Percentiles rank a stretch among this genome's conserved stretches.
phyloP scores from a whole-genome alignment of 2,888 invertebrate genomes.

The Teinopalpus imperialis region DNA sequence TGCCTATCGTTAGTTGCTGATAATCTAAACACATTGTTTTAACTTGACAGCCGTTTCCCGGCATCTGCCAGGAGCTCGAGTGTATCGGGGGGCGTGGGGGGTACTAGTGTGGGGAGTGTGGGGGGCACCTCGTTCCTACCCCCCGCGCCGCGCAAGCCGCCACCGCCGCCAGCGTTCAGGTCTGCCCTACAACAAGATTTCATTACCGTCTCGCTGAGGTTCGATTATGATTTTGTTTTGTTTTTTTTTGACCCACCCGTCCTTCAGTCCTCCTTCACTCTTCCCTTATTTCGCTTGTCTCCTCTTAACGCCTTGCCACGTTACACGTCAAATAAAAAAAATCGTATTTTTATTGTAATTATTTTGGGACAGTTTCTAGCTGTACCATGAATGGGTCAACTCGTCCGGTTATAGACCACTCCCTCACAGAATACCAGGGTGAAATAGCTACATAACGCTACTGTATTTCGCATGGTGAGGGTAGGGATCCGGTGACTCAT shows the following conservation, averaged over 20 bases:
- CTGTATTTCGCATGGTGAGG: too few species aligned
- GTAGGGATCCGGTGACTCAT: too few species aligned
- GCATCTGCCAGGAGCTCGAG: constrained; percentile 41
- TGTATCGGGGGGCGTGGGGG: constrained; percentile 49
- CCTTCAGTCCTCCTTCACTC: constrained; percentile 2
- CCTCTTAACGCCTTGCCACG: constrained; percentile 5
- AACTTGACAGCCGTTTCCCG: constrained; percentile 66
- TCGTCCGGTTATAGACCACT: too few species aligned
- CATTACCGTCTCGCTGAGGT: constrained; percentile 87
- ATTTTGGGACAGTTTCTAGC: too few species aligned
- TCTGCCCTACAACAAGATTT: constrained; percentile 86
- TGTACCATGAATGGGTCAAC: too few species aligned
- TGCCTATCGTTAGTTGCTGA: too few species aligned
- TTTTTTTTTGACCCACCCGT: constrained; percentile 33
- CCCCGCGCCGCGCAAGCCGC: constrained; percentile 80
- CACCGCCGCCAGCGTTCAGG: constrained; percentile 86
- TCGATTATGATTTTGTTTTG: constrained; percentile 64
- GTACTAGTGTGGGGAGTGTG: constrained; percentile 43
- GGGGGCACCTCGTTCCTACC: constrained; percentile 55
- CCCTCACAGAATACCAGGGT: too few species aligned
- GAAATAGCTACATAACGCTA: too few species aligned
- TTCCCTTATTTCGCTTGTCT: not conserved
- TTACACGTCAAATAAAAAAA: not conserved
- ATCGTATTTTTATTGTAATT: too few species aligned
- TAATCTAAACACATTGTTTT: too few species aligned